Evolutionary conservation across 2,797 vertebrate species (phyloP).

Genomic region (Malurus leucopterus): DNA sequence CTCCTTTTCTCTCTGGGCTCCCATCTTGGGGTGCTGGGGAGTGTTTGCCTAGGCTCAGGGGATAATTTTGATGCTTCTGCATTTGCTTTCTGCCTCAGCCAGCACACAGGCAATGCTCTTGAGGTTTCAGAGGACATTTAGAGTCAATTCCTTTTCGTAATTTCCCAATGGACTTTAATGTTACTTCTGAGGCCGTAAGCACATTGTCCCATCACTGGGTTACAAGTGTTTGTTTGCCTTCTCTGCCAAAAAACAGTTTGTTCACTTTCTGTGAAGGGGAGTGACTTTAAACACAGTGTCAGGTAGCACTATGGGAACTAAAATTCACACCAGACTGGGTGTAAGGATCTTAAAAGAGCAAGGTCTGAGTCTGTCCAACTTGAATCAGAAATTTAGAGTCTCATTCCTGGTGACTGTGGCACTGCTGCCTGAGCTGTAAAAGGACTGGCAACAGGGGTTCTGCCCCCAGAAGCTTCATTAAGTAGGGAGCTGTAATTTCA

Average conservation of each 20-base stretch:
- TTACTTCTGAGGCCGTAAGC: background rate
- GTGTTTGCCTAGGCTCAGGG: background rate
- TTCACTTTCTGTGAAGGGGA: background rate
- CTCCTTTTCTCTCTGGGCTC: background rate
- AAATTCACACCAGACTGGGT: background rate
- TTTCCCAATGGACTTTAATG: background rate
- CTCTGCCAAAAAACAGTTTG: background rate
- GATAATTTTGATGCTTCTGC: background rate
- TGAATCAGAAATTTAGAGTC: rapidly evolving
- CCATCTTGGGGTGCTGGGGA: background rate
- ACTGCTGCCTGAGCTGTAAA: background rate
- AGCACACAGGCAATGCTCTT: background rate
- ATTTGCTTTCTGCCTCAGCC: background rate
- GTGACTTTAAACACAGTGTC: background rate
- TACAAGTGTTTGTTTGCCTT: rapidly evolving
- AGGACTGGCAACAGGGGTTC: background rate
- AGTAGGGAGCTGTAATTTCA: background rate
- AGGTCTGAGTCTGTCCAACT: background rate
- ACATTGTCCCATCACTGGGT: background rate
- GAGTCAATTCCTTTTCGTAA: background rate
- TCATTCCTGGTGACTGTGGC: background rate
- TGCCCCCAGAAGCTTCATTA: background rate
- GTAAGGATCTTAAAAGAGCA: background rate
- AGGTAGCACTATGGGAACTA: rapidly evolving
- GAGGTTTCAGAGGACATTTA: background rate